phyloP scores from a whole-genome alignment of 2,888 invertebrate species.

The Platycheirus albimanus region DNA sequence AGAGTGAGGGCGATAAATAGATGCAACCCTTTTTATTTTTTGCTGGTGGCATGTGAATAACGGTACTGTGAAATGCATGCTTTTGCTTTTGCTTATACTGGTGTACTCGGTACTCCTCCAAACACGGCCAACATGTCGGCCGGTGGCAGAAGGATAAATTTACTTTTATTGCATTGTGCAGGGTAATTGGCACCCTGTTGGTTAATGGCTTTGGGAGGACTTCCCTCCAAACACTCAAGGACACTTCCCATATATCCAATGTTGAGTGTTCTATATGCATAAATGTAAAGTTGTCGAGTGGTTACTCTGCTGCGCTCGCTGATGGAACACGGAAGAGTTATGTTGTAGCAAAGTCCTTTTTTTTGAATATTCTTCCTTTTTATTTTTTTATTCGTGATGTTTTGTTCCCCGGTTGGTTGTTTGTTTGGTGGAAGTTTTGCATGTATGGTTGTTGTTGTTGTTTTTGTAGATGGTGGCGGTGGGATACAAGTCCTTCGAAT shows the following conservation, averaged over 20 bases:
- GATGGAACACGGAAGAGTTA: conserved; percentile 68
- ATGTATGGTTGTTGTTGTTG: conserved; percentile 40
- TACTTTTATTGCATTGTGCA: conserved; percentile 67
- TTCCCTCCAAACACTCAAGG: conserved; percentile 64
- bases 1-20: background rate
- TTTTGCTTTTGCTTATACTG: conserved; percentile 4
- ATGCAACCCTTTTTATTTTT: conserved; percentile 51
- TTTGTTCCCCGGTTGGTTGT: conserved; percentile 29
- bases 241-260: conserved; percentile 59
- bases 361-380: conserved; percentile 19
- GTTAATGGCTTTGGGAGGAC: conserved; percentile 67
- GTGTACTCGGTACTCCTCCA: too few relatives aligned
- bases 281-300: conserved; percentile 51
- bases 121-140: conserved; percentile 21
- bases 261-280: conserved; percentile 19
- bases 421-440: conserved; percentile 50
- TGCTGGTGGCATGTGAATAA: conserved; percentile 48
- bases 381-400: conserved; percentile 30
- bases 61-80: conserved; percentile 18
- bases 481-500: conserved; percentile 39
- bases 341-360: conserved; percentile 52
- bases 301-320: conserved; percentile 42
- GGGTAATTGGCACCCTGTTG: conserved; percentile 73
- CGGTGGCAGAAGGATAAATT: conserved; percentile 52
- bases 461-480: too few relatives aligned